Base-by-base conservation (phyloP, 92 coral and sea anemone species). In the Epizoanthus illoricatus region DNA sequence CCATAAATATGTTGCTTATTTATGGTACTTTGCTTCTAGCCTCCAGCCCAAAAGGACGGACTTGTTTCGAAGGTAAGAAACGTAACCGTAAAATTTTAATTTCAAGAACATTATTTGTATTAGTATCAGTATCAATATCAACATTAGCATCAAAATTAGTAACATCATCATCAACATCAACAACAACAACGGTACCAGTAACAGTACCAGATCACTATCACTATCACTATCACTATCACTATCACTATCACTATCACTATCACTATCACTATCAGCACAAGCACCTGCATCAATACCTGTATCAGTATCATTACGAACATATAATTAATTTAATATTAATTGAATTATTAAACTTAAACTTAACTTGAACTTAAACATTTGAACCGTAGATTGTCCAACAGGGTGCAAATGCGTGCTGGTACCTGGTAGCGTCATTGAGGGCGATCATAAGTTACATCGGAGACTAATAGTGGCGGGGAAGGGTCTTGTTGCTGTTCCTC, bases 401-500 rank as follows among this genome's bases (percentile, higher is more conserved):
- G 73, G 73, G 47, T 68, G 73, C 18, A 68, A 28, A 41, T 69
- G 73, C 49, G 33, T 69, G 49, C 15, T 69, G 17, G 18, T 69
- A 17, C 73, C 73, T 11, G 54, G 10, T 4, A 39, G 10, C 20
- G 18, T 9, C 16, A 40, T 19, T 13, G 20, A 28, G 21, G 20
- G 40, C 43, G 19, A 10, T 28, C 18, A 39, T n/a, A 43, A 11
- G 18, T 36, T 69, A 1, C 47, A 49, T 0, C 49, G 5, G 40
- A 41, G 54, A 28, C 73, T 69, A 28, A 16, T 74, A 2, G 73
- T 84, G 7, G 16, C 17, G 42, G 83, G 82, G 15, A 65, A 15
- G 10, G 63, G 67, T 23, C 62, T 84, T 20, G 19, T 36, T 41
- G 19, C 19, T 7, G 56, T 84, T 65, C 87, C 87, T 17, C 41